phyloP scores from a whole-genome alignment of 2,888 invertebrate species.

The Crocallis elinguaria region DNA sequence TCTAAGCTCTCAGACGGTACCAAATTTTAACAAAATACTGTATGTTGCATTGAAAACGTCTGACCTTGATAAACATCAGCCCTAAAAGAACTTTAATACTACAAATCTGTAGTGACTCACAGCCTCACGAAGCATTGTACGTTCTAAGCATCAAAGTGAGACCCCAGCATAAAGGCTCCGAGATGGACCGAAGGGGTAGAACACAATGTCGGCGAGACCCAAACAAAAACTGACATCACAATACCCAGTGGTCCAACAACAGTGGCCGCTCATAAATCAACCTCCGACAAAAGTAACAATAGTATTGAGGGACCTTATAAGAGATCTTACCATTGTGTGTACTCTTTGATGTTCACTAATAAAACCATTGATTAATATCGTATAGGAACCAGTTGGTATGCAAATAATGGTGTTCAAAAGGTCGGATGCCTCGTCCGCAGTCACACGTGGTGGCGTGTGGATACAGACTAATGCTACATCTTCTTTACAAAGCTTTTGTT shows the following conservation, averaged over 20 bases:
- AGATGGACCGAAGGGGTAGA: slow-evolving; percentile 80
- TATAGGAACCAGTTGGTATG: slow-evolving; percentile 83
- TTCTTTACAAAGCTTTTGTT: slow-evolving; percentile 73
- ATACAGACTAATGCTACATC: slow-evolving; percentile 78
- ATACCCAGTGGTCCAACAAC: slow-evolving; percentile 81
- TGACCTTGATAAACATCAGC: slow-evolving; percentile 26
- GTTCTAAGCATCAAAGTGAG: slow-evolving; percentile 80
- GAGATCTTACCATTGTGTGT: slow-evolving; percentile 83
- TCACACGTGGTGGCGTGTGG: slow-evolving; percentile 78
- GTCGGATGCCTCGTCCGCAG: slow-evolving; percentile 66
- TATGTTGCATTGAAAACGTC: neutral
- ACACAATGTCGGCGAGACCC: slow-evolving; percentile 81
- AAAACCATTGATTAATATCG: slow-evolving; percentile 85
- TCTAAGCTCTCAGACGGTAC: neutral
- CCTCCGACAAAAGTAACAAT: slow-evolving; percentile 84
- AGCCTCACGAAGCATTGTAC: slow-evolving; percentile 67
- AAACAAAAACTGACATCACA: slow-evolving; percentile 84
- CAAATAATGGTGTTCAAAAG: slow-evolving; percentile 77
- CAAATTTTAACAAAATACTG: neutral
- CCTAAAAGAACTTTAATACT: slow-evolving; percentile 32
- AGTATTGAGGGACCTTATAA: slow-evolving; percentile 85
- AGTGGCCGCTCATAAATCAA: slow-evolving; percentile 84
- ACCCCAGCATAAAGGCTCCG: slow-evolving; percentile 78
- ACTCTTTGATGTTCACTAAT: slow-evolving; percentile 85
- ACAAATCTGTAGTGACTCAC: slow-evolving; percentile 59